A percentile compares a stretch with the other conserved stretches of the same genome.
Evolutionary conservation across 2,888 invertebrate genomes (phyloP).

Genomic region (Molanna angustata): DNA sequence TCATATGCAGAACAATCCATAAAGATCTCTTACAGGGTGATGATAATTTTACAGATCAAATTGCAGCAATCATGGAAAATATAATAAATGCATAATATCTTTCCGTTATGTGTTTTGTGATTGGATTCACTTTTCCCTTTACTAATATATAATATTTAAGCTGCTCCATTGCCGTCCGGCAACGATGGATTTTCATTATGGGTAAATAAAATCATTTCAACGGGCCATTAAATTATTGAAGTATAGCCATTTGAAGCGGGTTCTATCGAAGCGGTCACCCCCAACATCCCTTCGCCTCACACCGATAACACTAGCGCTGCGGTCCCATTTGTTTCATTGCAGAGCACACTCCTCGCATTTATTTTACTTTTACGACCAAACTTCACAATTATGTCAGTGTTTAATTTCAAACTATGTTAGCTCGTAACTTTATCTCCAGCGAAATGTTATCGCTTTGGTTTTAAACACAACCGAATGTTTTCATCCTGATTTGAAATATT

Average conservation of each 20-base stretch:
- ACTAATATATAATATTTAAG: slow-evolving; percentile 41
- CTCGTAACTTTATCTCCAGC: too few species aligned
- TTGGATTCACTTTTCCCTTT: not conserved
- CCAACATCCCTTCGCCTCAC: too few species aligned
- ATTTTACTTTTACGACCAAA: too few species aligned
- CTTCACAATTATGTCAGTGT: too few species aligned
- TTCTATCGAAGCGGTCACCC: slow-evolving; percentile 41
- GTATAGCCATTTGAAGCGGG: slow-evolving; percentile 19
- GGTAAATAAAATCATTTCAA: slow-evolving; percentile 1
- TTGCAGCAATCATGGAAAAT: not conserved
- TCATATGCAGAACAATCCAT: slow-evolving; percentile 14
- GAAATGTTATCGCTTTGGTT: too few species aligned
- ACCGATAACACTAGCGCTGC: too few species aligned
- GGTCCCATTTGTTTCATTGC: too few species aligned
- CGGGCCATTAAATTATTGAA: slow-evolving; percentile 29
- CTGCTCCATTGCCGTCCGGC: slow-evolving; percentile 14
- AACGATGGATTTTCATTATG: slow-evolving; percentile 6
- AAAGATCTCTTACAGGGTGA: slow-evolving; percentile 33
- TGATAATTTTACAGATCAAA: not conserved
- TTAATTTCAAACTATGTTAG: too few species aligned
- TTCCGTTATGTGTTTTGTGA: slow-evolving; percentile 33
- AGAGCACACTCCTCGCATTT: too few species aligned
- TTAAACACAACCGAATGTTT: too few species aligned
- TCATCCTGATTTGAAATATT: too few species aligned
- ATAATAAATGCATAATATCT: slow-evolving; percentile 15